Evolutionary conservation across 2,797 vertebrate species (phyloP), one percentile per base, ranked within the genome.

Genomic region (Scolopax rusticola): DNA sequence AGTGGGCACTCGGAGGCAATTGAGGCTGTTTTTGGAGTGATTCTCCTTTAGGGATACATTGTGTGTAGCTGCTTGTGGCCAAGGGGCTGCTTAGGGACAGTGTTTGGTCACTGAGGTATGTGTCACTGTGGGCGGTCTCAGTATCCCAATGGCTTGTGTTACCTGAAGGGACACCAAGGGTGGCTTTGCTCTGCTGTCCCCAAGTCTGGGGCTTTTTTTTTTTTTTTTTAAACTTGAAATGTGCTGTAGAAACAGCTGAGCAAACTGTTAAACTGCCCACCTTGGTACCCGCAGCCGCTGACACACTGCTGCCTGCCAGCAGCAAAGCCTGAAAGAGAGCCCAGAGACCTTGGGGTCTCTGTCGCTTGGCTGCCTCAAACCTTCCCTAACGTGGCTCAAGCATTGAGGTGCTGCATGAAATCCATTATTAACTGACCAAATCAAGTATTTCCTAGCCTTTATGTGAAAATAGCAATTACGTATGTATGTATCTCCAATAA

Each of bases 61-160:
- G 16, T 32, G 12, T 67, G 36, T 9, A 57, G 68, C 73, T 76
- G 47, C 71, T 77, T 0, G 0, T 23, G 10, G 9, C 75, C 67
- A 28, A 0, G 3, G 19, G n/a, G 43, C 81, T 38, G 19, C 60
- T 68, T 41, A 36, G 68, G n/a, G 0, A 0, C 45, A 38, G 51
- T 1, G 0, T 90, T 83, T 80, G 83, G 45, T 43, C 27, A 21
- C 67, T 1, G 16, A 67, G 43, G 32, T 36, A 3, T 0, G 0
- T 16, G 13, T 56, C 47, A 38, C 0, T 6, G 1, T 61, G 20
- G 21, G 28, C 17, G n/a, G n/a, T 24, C n/a, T 57, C 32, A 1
- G 45, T 33, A 25, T 84, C 54, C 56, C 30, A 56, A 0, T 7
- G 2, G 4, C 38, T 76, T 79, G 16, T 24, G 7, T 80, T 70